Evolutionary conservation across 2,113 vertebrate species (phyloP), one percentile per base, ranked within the genome.

Genomic region (Vombatus ursinus): DNA sequence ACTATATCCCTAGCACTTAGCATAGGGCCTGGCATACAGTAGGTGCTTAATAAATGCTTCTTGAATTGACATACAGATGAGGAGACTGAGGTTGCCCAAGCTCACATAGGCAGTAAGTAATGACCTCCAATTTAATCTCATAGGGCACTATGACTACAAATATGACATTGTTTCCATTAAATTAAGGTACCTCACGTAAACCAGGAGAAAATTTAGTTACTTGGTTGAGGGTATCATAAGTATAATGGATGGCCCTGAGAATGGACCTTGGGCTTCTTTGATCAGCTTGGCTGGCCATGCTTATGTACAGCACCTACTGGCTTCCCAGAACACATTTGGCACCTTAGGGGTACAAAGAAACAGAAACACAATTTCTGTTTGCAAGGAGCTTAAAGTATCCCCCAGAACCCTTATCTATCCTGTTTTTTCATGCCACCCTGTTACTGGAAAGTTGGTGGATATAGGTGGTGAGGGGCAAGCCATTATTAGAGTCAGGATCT

Each of bases 241-340:
- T 25, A 49, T 50, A 54, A 53, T 28, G 52, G 8, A 24, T 89
- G 91, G 89, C 28, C 19, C 24, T 84, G n/a, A 19, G 44, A 89
- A 26, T 37, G 93, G 84, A 94, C 68, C 49, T 44, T 91, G 91
- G 92, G 77, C 92, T 44, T 57, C 51, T 90, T 89, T 54, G n/a
- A n/a, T 26, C 54, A 50, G 5, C 28, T 61, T 90, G 92, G n/a
- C n/a, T 91, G 9, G 50, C 47, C 52, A 37, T 94, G 31, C 12
- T n/a, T 92, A 92, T 49, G 51, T 31, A 89, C 31, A 96, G 52
- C 50, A 94, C 22, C 50, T 92, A 95, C 16, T 53, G 48, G 92
- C 25, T 10, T 49, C 44, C 28, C 8, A 49, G 2, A 0, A 44
- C n/a, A 44, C 2, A 25, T 92, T 23, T 90, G 48, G 6, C 50